These are phyloP conservation scores for Ennomos erosarius DNA, from an alignment of 2,888 invertebrate genomes.

Conservation along the genomic window DNA sequence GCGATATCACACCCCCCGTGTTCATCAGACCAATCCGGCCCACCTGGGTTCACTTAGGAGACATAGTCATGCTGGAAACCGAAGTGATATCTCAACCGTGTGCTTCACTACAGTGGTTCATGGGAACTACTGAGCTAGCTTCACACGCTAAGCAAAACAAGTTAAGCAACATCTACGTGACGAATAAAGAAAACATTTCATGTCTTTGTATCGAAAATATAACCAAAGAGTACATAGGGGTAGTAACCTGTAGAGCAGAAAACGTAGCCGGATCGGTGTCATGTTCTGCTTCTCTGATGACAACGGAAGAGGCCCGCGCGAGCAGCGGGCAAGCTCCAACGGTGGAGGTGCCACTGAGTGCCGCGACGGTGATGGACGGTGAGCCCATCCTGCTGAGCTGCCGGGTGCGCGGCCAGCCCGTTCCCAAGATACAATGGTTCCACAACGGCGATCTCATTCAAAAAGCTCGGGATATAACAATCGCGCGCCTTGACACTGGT, in stretches of 20 bases:
- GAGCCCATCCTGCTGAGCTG: slow-evolving; percentile 92
- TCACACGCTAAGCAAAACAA: slow-evolving; percentile 82
- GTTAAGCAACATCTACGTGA: slow-evolving; percentile 89
- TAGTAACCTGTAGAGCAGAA: slow-evolving; percentile 94
- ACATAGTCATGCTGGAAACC: slow-evolving; percentile 92
- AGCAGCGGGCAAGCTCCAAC: slow-evolving; percentile 85
- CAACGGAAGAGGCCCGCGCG: slow-evolving; percentile 84
- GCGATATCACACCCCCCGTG: slow-evolving; percentile 88
- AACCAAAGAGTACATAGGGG: slow-evolving; percentile 88
- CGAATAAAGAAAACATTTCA: slow-evolving; percentile 90
- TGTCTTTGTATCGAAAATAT: slow-evolving; percentile 91
- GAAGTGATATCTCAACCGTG: slow-evolving; percentile 90
- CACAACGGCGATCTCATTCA: slow-evolving; percentile 89
- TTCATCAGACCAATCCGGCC: slow-evolving; percentile 90
- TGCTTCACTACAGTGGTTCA: slow-evolving; percentile 95
- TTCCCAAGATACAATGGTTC: slow-evolving; percentile 92
- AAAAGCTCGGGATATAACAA: slow-evolving; percentile 91
- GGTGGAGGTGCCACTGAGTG: slow-evolving; percentile 90
- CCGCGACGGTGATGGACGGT: slow-evolving; percentile 94
- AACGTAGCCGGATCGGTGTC: slow-evolving; percentile 95
- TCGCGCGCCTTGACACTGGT: slow-evolving; percentile 91
- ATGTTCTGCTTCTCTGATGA: slow-evolving; percentile 90
- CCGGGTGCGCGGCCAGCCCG: slow-evolving; percentile 90
- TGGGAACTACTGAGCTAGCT: slow-evolving; percentile 89
- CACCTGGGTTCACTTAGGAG: slow-evolving; percentile 88